Conservation (phyloP, 2,888 invertebrate species). For the Ecdyonurus torrentis region DNA sequence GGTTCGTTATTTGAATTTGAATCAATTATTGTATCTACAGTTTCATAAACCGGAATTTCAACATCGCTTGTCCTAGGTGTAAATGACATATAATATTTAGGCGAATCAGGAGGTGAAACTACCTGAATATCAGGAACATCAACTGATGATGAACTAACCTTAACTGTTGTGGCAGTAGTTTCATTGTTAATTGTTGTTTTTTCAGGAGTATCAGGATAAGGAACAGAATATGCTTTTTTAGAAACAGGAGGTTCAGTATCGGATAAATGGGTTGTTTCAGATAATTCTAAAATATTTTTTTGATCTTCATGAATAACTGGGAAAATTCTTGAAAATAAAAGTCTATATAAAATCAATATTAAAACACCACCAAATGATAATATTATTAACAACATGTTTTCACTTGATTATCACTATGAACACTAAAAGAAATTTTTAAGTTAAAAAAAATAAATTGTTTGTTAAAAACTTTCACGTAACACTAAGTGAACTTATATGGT, state of each 20-base stretch:
- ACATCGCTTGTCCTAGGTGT: neutral
- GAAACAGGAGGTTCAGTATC: neutral
- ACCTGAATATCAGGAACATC: neutral
- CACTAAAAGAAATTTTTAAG: neutral
- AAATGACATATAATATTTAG: neutral
- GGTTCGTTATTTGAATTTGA: too few relatives aligned
- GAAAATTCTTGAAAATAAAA: neutral
- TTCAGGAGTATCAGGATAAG: neutral
- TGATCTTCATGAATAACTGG: neutral
- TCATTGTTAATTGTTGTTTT: neutral
- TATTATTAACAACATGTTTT: neutral
- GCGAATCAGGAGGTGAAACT: neutral
- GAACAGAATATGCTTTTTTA: neutral
- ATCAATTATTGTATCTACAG: neutral
- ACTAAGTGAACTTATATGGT: neutral
- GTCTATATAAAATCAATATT: neutral
- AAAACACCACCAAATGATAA: neutral
- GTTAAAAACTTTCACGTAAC: neutral
- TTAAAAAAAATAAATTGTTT: neutral
- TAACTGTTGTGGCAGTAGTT: neutral
- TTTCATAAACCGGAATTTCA: neutral
- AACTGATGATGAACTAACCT: neutral
- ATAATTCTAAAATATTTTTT: neutral
- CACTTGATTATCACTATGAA: neutral
- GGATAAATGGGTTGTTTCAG: neutral